Conservation (phyloP, 2,888 invertebrate species). For the Dicranocentrus wangi region DNA sequence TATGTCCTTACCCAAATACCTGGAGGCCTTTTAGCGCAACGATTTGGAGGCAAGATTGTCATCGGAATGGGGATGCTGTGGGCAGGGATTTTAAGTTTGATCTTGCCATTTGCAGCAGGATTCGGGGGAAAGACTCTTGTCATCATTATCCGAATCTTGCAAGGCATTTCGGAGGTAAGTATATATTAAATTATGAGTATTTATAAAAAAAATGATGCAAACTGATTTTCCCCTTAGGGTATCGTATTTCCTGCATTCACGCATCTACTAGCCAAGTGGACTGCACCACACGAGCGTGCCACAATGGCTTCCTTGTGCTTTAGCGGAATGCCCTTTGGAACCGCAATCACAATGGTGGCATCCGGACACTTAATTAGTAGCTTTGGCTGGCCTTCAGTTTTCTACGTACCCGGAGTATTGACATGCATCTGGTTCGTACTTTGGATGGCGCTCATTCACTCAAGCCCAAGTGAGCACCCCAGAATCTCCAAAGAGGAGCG, state of each 20-base stretch:
- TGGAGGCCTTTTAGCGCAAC: conserved; percentile 86
- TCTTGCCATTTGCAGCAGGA: conserved; percentile 85
- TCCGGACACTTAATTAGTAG: conserved; percentile 88
- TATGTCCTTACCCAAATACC: conserved; percentile 88
- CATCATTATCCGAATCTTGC: conserved; percentile 81
- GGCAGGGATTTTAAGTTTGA: conserved; percentile 86
- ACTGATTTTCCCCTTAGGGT: conserved; percentile 26
- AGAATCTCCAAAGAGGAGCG: conserved; percentile 84
- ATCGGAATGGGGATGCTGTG: conserved; percentile 87
- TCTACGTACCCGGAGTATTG: conserved; percentile 87
- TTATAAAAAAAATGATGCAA: not conserved
- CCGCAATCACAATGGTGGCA: conserved; percentile 87
- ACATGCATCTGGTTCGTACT: conserved; percentile 88
- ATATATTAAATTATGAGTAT: conserved; percentile 73
- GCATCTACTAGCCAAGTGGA: conserved; percentile 63
- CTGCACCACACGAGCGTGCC: conserved; percentile 61
- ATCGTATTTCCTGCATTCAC: conserved; percentile 56
- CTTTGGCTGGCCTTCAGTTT: conserved; percentile 90
- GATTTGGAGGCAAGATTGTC: conserved; percentile 89
- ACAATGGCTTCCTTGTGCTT: conserved; percentile 76
- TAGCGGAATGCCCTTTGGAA: conserved; percentile 88
- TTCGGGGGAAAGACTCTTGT: conserved; percentile 82
- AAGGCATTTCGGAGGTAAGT: conserved; percentile 79
- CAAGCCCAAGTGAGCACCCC: conserved; percentile 83
- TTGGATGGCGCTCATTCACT: conserved; percentile 84